Conservation (phyloP, 2,888 invertebrate genomes). For the Metalampra italica region DNA sequence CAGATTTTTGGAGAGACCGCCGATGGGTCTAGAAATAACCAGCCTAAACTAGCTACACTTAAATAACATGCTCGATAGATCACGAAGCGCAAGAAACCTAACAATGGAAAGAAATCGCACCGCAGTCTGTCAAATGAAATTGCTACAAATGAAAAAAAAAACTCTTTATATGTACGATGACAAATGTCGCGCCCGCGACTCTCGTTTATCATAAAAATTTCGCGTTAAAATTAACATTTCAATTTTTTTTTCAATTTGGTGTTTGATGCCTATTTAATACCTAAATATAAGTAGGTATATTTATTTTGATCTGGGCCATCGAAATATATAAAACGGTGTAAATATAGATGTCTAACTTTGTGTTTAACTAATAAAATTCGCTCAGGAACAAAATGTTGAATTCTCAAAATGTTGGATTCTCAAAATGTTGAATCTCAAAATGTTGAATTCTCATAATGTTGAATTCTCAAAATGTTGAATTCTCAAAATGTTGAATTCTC, state of each 20-base stretch:
- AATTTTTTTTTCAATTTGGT: not conserved
- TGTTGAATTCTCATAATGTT: too few species aligned
- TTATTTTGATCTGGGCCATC: too few species aligned
- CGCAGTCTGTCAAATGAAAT: conserved; percentile 48
- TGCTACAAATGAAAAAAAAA: conserved; percentile 34
- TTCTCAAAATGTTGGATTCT: too few species aligned
- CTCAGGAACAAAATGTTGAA: too few species aligned
- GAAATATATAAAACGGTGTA: too few species aligned
- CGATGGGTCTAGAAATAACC: too few species aligned
- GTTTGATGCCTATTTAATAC: not conserved
- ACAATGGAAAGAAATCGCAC: conserved; percentile 43
- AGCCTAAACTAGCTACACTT: not conserved
- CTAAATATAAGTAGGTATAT: conserved; percentile 4
- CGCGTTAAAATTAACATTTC: not conserved
- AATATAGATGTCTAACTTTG: too few species aligned
- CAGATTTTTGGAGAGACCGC: too few species aligned
- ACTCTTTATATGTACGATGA: conserved; percentile 36
- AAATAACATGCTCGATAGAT: not conserved
- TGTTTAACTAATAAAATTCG: too few species aligned
- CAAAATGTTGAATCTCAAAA: too few species aligned
- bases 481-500: too few species aligned
- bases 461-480: too few species aligned
- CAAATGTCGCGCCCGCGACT: conserved; percentile 39
- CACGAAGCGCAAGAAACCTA: conserved; percentile 19
- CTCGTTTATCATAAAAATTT: conserved; percentile 23